phyloP scores from a whole-genome alignment of 2,113 vertebrate genomes.

The Embiotoca jacksoni region DNA sequence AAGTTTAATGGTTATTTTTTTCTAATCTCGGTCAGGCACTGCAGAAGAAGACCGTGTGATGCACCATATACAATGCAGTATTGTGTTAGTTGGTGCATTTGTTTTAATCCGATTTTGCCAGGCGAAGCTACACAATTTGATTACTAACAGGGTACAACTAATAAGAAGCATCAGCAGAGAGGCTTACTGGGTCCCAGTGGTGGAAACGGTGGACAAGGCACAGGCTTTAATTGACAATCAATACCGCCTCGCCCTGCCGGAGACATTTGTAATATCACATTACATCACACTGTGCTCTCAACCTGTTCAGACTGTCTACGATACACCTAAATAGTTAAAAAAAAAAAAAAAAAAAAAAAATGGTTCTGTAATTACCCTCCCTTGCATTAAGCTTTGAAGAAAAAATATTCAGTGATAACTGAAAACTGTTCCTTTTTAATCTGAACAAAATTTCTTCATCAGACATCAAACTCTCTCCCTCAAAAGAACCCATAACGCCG shows the following conservation, averaged over 20 bases:
- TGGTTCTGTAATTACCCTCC: no score
- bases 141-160: conserved; percentile 24
- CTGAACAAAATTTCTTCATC: conserved; percentile 12
- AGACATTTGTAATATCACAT: conserved; percentile 21
- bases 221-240: conserved; percentile 65
- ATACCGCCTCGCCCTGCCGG: conserved; percentile 35
- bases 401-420: neutral
- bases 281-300: conserved; percentile 25
- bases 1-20: conserved; percentile 34
- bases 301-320: conserved; percentile 6
- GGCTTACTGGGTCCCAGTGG: conserved; percentile 43
- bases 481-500: neutral
- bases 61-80: neutral
- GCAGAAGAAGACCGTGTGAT: neutral
- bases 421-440: neutral
- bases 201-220: conserved; percentile 38
- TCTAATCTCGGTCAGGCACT: neutral
- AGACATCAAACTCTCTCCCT: conserved; percentile 14
- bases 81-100: neutral
- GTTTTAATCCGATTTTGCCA: conserved; percentile 20
- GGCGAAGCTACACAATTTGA: conserved; percentile 25
- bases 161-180: conserved; percentile 55
- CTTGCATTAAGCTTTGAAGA: no score
- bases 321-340: no score
- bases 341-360: no score